These are phyloP conservation scores for Apus apus DNA, from an alignment of 2,113 vertebrate species.

Conservation along the genomic window DNA sequence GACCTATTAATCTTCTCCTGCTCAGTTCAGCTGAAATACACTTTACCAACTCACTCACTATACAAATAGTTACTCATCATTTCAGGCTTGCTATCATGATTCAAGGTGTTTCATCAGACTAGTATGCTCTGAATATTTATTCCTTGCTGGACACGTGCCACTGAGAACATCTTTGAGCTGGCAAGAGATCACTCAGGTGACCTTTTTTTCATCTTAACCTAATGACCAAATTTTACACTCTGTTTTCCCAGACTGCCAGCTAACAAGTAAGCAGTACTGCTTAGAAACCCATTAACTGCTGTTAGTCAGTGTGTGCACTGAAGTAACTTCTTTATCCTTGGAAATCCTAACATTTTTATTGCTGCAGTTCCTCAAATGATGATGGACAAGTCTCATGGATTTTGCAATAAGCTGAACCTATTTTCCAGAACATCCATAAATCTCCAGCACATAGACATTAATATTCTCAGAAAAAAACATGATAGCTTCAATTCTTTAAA, in stretches of 20 bases:
- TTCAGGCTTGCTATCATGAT: neutral
- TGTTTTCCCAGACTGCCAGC: neutral
- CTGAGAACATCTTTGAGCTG: neutral
- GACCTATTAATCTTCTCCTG: neutral
- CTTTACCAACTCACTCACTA: neutral
- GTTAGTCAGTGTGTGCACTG: neutral
- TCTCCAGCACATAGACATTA: neutral
- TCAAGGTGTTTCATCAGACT: neutral
- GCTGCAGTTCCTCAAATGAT: neutral
- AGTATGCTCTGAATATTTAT: neutral
- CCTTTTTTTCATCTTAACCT: neutral
- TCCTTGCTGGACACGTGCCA: neutral
- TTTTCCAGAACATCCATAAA: neutral
- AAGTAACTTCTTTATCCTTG: neutral
- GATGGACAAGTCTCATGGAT: neutral
- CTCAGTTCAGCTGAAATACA: neutral
- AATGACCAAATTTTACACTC: conserved; percentile 11
- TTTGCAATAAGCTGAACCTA: neutral
- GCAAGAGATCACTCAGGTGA: neutral
- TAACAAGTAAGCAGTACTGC: conserved; percentile 10
- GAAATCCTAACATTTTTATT: neutral
- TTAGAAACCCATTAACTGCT: conserved; percentile 17
- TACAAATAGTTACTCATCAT: neutral
- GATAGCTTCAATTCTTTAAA: neutral
- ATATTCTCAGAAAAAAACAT: neutral